Base-by-base conservation (phyloP, 2,888 invertebrate species). In the Folsomia manolachei region DNA sequence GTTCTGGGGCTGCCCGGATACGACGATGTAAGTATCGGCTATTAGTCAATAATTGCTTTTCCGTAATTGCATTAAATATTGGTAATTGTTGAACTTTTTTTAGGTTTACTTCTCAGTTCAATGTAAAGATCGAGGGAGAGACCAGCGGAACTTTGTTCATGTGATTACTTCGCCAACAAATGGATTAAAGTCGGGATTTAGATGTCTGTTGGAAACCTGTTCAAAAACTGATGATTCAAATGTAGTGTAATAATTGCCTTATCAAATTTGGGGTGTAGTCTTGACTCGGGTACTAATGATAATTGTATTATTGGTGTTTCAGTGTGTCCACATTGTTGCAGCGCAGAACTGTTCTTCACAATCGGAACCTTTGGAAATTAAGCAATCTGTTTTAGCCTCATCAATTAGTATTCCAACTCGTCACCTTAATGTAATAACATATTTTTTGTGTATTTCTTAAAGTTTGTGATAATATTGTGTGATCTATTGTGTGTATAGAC, bases 131-230 rank as follows among this genome's bases (percentile, higher is more conserved):
- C 66, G 76, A 7, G 78, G 78, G 19, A 18, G 7, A n/a, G 90
- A 91, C 74, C 88, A 89, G 70, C 85, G 92, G 56, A 91, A 90
- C 25, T 92, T 93, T 83, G 92, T 92, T 1, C 90, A 90, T 75
- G 84, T 83, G 27, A 25, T 2, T 21, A 18, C 52, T n/a, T n/a
- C 25, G 80, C 87, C 83, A 18, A 51, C 51, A 51, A 51, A 11
- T 51, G 9, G 9, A 18, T 18, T 51, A 9, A 9, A 51, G 51
- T 51, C 51, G 18, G 83, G 84, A 9, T 81, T 87, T 0, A 82
- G 88, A 60, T 88, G 88, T 81, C 88, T 88, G 82, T 87, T 88
- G 1, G 87, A 87, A 74, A 85, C 86, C 53, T 88, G 88, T 79
- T 21, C 60, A 19, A 72, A 66, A 27, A 71, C 61, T 24, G 73